Conservation (phyloP, 1,140 invertebrate species). For the Polypedilum pembai region DNA sequence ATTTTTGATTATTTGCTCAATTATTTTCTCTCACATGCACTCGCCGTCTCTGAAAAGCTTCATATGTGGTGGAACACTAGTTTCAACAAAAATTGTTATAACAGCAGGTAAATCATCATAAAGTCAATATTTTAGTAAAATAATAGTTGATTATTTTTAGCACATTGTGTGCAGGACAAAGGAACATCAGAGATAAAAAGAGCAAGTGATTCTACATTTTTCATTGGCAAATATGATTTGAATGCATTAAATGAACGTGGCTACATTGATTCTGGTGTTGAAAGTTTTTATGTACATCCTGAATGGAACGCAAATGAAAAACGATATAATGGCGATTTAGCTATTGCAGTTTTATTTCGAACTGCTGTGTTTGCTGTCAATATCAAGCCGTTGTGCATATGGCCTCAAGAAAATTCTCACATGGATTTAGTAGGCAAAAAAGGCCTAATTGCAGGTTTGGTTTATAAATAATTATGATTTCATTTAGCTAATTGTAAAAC, state of each 20-base stretch:
- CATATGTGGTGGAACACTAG: constrained; percentile 48
- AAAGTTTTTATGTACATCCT: constrained; percentile 45
- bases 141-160: constrained; percentile 14
- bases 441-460: constrained; percentile 51
- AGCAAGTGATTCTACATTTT: constrained; percentile 43
- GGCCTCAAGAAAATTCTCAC: constrained; percentile 40
- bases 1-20: too few relatives aligned
- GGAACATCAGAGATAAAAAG: constrained; percentile 32
- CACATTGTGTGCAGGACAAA: constrained; percentile 39
- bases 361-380: constrained; percentile 37
- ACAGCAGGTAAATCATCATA: constrained; percentile 38
- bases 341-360: constrained; percentile 40
- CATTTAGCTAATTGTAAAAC: neutral
- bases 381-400: constrained; percentile 52
- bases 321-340: constrained; percentile 47
- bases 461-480: neutral
- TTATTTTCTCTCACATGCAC: too few relatives aligned
- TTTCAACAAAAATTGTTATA: constrained; percentile 49
- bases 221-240: constrained; percentile 37
- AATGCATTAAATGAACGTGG: constrained; percentile 37
- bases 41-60: neutral
- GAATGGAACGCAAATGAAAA: constrained; percentile 40
- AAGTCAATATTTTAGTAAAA: neutral
- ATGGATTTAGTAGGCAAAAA: constrained; percentile 33
- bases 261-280: constrained; percentile 41